Conservation (phyloP, 2,888 invertebrate genomes). For the Laspeyria flexula region DNA sequence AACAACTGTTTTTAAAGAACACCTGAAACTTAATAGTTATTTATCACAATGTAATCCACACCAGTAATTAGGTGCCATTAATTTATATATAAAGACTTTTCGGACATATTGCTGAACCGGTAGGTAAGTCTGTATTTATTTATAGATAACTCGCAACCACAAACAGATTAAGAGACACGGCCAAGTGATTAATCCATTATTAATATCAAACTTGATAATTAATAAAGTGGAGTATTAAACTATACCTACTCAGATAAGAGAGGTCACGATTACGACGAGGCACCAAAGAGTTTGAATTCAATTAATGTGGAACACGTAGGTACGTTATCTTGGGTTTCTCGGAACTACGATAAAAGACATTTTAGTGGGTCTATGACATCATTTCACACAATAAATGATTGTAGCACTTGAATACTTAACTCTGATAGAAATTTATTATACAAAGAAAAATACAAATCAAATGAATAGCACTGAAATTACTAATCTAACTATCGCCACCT, state of each 20-base stretch:
- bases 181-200: conserved; percentile 34
- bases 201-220: conserved; percentile 24
- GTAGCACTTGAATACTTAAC: conserved; percentile 4
- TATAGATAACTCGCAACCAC: conserved; percentile 3
- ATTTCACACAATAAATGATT: conserved; percentile 18
- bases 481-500: not conserved
- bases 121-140: not conserved
- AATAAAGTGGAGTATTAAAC: conserved; percentile 36
- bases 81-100: not conserved
- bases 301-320: conserved; percentile 28
- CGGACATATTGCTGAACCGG: not conserved
- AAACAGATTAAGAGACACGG: conserved; percentile 21
- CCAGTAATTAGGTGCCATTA: not conserved
- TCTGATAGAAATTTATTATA: not conserved
- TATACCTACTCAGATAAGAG: conserved; percentile 27
- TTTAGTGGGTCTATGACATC: conserved; percentile 30
- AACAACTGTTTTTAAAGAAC: not conserved
- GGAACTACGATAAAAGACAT: conserved; percentile 31
- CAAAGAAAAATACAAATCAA: too few species aligned
- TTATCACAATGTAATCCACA: conserved; percentile 3
- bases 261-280: conserved; percentile 30
- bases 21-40: not conserved
- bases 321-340: conserved; percentile 27
- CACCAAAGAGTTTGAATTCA: conserved; percentile 27
- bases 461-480: too few species aligned